These are phyloP conservation scores for Odontamblyopus rebecca DNA, from an alignment of 2,797 vertebrate species.

Conservation along the genomic window DNA sequence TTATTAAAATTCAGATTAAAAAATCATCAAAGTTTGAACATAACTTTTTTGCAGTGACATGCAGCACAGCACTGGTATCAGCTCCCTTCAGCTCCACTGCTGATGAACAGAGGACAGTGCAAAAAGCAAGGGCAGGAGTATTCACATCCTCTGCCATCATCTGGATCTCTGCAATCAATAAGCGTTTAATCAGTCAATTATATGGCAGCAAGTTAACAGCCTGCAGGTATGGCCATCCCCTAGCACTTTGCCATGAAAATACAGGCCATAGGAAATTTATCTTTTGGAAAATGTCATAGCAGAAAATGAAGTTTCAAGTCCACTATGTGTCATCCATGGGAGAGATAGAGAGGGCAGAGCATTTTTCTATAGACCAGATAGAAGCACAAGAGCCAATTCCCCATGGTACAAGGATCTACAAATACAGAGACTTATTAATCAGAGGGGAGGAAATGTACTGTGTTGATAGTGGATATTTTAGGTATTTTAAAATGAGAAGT, in stretches of 20 bases:
- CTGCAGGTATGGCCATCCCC: constrained; percentile 69
- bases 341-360: constrained; percentile 52
- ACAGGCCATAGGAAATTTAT: constrained; percentile 74
- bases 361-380: constrained; percentile 31
- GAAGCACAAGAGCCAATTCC: constrained; percentile 37
- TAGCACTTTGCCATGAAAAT: constrained; percentile 69
- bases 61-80: constrained; percentile 13
- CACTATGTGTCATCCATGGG: constrained; percentile 51
- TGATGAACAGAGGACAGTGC: constrained; percentile 52
- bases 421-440: constrained; percentile 47
- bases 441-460: neutral
- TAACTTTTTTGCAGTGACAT: neutral
- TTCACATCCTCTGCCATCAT: constrained; percentile 67
- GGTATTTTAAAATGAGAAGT: neutral
- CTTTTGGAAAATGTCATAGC: constrained; percentile 75
- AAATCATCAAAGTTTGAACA: neutral
- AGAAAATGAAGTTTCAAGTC: constrained; percentile 73
- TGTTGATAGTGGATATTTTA: constrained; percentile 31
- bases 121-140: constrained; percentile 66
- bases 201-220: constrained; percentile 77
- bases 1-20: neutral
- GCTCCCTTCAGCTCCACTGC: constrained; percentile 31
- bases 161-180: constrained; percentile 77
- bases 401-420: constrained; percentile 44
- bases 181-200: constrained; percentile 82